Percentiles rank a stretch among this genome's conserved stretches.
Evolutionary conservation across 2,797 vertebrate genomes (phyloP).

Genomic region (Apogon hyalosoma): DNA sequence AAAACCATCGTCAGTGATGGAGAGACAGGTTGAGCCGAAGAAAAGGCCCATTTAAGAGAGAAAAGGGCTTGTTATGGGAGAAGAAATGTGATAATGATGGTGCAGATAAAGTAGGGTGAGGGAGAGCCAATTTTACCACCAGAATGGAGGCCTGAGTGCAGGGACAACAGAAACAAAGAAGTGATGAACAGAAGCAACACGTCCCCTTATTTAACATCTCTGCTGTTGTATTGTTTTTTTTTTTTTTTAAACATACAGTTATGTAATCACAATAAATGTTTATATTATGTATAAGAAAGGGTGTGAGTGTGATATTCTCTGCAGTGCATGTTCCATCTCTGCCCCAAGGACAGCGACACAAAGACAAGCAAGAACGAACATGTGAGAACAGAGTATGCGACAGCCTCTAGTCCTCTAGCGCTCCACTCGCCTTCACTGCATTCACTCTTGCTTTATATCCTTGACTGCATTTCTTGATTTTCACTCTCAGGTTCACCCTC

Average conservation of each 20-base stretch:
- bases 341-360: conserved; percentile 58
- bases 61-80: conserved; percentile 33
- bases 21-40: conserved; percentile 32
- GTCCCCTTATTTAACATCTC: conserved; percentile 24
- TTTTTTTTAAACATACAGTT: neutral
- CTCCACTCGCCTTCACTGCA: neutral
- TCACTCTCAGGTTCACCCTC: conserved; percentile 14
- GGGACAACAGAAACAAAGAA: conserved; percentile 13
- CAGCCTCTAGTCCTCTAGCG: conserved; percentile 5
- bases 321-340: conserved; percentile 32
- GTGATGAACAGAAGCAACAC: conserved; percentile 26
- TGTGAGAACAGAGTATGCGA: conserved; percentile 1
- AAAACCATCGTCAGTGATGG: conserved; percentile 52
- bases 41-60: conserved; percentile 39
- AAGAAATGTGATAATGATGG: conserved; percentile 37
- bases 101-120: conserved; percentile 19
- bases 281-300: neutral
- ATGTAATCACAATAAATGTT: conserved; percentile 1
- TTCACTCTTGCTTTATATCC: neutral
- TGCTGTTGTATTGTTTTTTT: neutral
- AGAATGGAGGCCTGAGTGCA: neutral
- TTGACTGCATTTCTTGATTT: neutral
- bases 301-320: conserved; percentile 14
- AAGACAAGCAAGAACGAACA: conserved; percentile 20
- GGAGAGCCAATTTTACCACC: conserved; percentile 23